Evolutionary conservation across 2,113 vertebrate species (phyloP).

Genomic region (Platichthys flesus): DNA sequence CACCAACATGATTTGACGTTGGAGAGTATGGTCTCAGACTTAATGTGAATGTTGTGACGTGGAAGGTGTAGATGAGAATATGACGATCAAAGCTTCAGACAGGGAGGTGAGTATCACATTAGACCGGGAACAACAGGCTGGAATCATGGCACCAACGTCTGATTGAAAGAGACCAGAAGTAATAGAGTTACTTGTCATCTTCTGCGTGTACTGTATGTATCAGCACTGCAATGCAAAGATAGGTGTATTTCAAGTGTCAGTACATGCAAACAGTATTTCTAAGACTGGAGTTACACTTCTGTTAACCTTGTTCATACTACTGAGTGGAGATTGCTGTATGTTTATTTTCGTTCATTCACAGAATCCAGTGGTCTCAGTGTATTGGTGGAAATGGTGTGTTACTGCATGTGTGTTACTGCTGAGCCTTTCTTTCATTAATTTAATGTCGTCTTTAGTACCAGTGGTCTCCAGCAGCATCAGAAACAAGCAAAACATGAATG

Average conservation of each 20-base stretch:
- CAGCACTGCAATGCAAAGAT: background rate
- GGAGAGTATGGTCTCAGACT: background rate
- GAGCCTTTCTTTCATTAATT: background rate
- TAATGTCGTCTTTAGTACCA: no score
- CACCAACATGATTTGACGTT: background rate
- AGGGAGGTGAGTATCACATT: conserved; percentile 11
- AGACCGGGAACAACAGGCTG: background rate
- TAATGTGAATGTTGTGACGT: conserved; percentile 24
- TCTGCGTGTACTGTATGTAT: conserved; percentile 1
- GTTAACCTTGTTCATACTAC: background rate
- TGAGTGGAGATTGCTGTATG: background rate
- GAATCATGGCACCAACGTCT: background rate
- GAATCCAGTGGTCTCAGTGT: background rate
- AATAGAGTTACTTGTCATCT: conserved; percentile 6
- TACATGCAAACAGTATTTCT: background rate
- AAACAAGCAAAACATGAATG: no score
- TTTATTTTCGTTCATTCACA: background rate
- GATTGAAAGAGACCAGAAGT: conserved; percentile 20
- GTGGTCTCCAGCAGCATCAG: no score
- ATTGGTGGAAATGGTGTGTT: background rate
- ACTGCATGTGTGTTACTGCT: background rate
- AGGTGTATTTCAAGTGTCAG: background rate
- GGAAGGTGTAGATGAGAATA: conserved; percentile 5
- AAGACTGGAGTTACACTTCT: background rate
- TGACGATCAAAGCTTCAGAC: conserved; percentile 4